Evolutionary conservation across 2,113 vertebrate species (phyloP), one percentile per base, ranked within the genome.

Genomic region (Triplophysa siluroides): DNA sequence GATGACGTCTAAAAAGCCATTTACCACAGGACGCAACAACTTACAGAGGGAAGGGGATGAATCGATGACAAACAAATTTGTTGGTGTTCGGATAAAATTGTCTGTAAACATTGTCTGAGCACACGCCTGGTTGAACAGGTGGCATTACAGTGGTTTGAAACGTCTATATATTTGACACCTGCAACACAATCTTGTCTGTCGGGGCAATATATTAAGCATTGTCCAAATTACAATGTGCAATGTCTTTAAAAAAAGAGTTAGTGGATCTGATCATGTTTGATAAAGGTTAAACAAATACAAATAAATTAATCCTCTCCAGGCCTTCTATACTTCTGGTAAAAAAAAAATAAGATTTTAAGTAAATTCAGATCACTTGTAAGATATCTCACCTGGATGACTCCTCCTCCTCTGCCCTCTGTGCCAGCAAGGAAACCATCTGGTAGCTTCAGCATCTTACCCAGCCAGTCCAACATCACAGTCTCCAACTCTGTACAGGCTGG

Each of bases 401-500:
- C 98, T 50, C 98, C 98, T 13, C 97, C 98, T 60, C 87, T 86
- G 2, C 96, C 94, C 0, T 84, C 56, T 0, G 88, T 92, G 13
- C 90, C 96, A 3, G 95, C 94, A 85, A 99, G 83, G 88, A 99
- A 99, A 0, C 89, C 88, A n/a, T 93, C 91, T 0, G 98, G 98
- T 71, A 99, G 92, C 33, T 92, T 86, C 68, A 99, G 85, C 95
- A 98, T 96, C 90, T 96, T 97, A 7, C 95, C 97, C 3, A 99
- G 91, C 98, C 98, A 99, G 81, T 99, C 98, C 84, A 99, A 81
- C 97, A 98, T 95, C 83, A 98, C 93, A 0, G 95, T 98, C 88
- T 99, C 98, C 80, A 99, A 89, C 86, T 99, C 98, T 0, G 97
- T 99, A 86, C 97, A 99, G 3, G 95, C 97, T 0, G 98, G 98